Percentiles rank a stretch among this genome's conserved stretches.
Conservation (phyloP, 2,797 vertebrate genomes). For the Lates japonicus region DNA sequence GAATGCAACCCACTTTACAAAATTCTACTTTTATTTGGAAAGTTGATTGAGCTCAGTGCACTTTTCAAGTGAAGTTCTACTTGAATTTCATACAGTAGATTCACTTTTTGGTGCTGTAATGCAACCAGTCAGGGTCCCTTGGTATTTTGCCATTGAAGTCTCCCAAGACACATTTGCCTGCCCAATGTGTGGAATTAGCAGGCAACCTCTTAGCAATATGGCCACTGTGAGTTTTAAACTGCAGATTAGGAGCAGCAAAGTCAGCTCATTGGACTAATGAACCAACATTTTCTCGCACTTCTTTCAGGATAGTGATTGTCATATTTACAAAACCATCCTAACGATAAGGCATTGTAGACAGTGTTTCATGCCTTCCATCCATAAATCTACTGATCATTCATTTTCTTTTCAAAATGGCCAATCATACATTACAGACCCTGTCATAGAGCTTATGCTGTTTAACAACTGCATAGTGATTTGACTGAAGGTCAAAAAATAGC, state of each 20-base stretch:
- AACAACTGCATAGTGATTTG: not conserved
- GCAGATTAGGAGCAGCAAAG: not conserved
- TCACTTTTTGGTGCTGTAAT: not conserved
- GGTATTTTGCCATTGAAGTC: not conserved
- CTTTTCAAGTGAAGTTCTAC: slow-evolving; percentile 21
- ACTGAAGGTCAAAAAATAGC: not conserved
- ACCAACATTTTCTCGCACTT: not conserved
- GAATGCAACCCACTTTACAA: slow-evolving; percentile 73
- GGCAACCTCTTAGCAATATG: not conserved
- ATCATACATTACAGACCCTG: not conserved
- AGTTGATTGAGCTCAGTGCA: slow-evolving; percentile 15
- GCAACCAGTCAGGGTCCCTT: not conserved
- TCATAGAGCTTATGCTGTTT: not conserved
- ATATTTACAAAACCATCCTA: not conserved
- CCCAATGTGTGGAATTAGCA: not conserved
- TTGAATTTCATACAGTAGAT: slow-evolving; percentile 4
- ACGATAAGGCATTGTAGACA: not conserved
- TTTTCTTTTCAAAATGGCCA: too few species aligned
- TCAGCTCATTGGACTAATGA: not conserved
- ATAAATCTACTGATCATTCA: too few species aligned
- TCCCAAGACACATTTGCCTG: not conserved
- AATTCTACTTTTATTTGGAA: slow-evolving; percentile 40
- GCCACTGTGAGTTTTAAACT: not conserved
- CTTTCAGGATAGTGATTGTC: not conserved
- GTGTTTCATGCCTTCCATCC: not conserved